Evolutionary conservation across 2,797 vertebrate species (phyloP).

Genomic region (Pangasius djambal): DNA sequence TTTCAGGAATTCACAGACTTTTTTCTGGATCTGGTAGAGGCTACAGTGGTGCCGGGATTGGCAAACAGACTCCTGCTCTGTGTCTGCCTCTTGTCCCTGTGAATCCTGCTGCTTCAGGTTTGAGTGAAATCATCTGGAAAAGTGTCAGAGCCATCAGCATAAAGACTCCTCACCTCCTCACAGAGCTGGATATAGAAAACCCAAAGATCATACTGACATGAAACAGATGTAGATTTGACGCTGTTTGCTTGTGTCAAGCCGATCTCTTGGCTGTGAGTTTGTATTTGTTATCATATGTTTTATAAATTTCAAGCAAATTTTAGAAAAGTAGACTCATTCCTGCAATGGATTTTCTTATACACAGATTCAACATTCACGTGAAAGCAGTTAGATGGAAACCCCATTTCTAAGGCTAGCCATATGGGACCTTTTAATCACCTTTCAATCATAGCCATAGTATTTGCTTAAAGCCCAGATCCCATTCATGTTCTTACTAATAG

Average conservation of each 20-base stretch:
- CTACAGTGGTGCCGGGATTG: background rate
- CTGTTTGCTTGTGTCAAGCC: background rate
- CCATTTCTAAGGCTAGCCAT: background rate
- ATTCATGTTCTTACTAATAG: background rate
- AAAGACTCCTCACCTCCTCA: background rate
- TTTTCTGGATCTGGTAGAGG: background rate
- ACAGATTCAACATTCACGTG: background rate
- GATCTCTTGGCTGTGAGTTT: background rate
- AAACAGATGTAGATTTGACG: conserved; percentile 37
- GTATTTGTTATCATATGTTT: background rate
- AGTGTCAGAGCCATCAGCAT: conserved; percentile 19
- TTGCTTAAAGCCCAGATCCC: background rate
- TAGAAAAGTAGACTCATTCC: too few species aligned
- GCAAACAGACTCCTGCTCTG: background rate
- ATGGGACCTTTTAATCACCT: background rate
- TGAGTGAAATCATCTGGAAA: conserved; percentile 35
- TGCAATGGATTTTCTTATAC: background rate
- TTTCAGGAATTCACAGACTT: background rate
- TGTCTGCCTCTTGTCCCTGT: conserved; percentile 42
- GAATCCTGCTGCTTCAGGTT: conserved; percentile 41
- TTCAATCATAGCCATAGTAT: background rate
- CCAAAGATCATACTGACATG: conserved; percentile 30
- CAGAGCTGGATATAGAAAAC: conserved; percentile 35
- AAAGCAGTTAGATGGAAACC: background rate
- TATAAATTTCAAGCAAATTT: background rate